Conservation (phyloP, 2,113 vertebrate genomes). For the Rhipidura dahli region DNA sequence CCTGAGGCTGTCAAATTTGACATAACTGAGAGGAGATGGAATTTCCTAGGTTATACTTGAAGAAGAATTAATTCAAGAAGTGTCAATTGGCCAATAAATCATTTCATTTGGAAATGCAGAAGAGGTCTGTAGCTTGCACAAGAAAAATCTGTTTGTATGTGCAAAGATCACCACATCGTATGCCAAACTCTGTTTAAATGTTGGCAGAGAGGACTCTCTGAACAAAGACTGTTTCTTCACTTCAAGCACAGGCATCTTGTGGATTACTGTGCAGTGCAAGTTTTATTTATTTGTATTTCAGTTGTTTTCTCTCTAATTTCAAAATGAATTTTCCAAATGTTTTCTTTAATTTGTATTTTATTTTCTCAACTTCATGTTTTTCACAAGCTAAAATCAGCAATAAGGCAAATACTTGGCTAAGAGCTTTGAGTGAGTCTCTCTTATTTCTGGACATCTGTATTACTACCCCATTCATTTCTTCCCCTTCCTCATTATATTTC, state of each 20-base stretch:
- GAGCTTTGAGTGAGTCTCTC: not conserved
- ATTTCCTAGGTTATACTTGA: slow-evolving; percentile 51
- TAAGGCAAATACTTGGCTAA: not conserved
- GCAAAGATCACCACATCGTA: not conserved
- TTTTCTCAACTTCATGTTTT: not conserved
- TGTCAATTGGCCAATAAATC: slow-evolving; percentile 46
- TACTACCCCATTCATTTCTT: not conserved
- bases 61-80: slow-evolving; percentile 36
- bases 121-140: slow-evolving; percentile 6
- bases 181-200: slow-evolving; percentile 12
- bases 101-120: slow-evolving; percentile 22
- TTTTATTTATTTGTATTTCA: not conserved
- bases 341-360: not conserved
- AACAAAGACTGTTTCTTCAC: not conserved
- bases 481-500: not conserved
- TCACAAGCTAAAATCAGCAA: not conserved
- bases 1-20: slow-evolving; percentile 43
- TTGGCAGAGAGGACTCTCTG: not conserved
- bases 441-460: not conserved
- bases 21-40: slow-evolving; percentile 20
- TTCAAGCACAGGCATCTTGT: not conserved
- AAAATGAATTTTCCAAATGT: not conserved
- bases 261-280: not conserved
- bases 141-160: slow-evolving; percentile 24
- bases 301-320: not conserved